phyloP scores from a whole-genome alignment of 2,888 invertebrate species.

The Caenorhabditis sp. region DNA sequence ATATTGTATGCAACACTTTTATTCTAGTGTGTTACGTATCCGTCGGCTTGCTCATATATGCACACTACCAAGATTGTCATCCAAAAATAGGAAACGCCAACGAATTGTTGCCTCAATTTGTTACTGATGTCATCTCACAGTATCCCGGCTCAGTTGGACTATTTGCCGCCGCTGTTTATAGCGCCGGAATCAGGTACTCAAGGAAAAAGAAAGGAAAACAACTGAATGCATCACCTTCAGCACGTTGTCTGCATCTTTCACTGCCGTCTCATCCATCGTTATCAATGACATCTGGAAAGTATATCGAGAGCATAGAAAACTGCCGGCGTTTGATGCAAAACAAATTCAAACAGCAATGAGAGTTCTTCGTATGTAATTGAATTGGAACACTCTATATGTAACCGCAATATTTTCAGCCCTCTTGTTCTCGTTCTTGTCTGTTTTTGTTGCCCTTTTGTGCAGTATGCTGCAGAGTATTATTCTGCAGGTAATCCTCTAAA shows the following conservation, averaged over 20 bases:
- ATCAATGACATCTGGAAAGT: conserved; percentile 74
- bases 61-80: conserved; percentile 76
- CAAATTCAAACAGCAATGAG: conserved; percentile 50
- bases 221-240: conserved; percentile 48
- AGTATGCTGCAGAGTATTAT: conserved; percentile 63
- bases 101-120: conserved; percentile 75
- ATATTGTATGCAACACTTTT: conserved; percentile 76
- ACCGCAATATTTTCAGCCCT: conserved; percentile 43
- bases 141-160: conserved; percentile 75
- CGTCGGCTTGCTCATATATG: conserved; percentile 78
- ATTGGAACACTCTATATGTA: background rate
- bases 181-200: conserved; percentile 74
- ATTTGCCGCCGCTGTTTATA: conserved; percentile 76
- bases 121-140: conserved; percentile 71
- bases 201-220: background rate
- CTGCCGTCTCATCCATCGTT: conserved; percentile 75
- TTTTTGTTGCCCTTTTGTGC: conserved; percentile 63
- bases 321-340: conserved; percentile 13
- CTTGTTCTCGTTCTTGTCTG: conserved; percentile 53
- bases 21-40: conserved; percentile 73
- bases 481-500: conserved; percentile 57
- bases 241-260: conserved; percentile 76
- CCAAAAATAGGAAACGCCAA: conserved; percentile 67
- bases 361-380: conserved; percentile 67
- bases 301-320: conserved; percentile 18